These are phyloP conservation scores for Aporrectodea caliginosa DNA, from an alignment of 1,140 invertebrate genomes.

Conservation along the genomic window DNA sequence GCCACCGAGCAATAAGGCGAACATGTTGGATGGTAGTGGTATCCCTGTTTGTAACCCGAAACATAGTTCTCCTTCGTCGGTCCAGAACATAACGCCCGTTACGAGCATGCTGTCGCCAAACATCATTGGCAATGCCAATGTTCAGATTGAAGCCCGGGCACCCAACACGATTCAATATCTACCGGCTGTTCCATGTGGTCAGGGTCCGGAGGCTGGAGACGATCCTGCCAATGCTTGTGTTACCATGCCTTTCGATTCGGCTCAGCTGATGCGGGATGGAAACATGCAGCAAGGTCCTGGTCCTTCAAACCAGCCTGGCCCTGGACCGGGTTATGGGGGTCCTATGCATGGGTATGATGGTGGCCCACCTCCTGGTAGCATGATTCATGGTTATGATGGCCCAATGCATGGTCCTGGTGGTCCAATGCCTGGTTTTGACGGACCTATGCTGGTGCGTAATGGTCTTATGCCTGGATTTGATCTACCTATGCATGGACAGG, in stretches of 20 bases:
- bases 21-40: background rate
- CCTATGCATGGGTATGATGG: slow-evolving; percentile 32
- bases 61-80: background rate
- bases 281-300: slow-evolving; percentile 40
- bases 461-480: slow-evolving; percentile 30
- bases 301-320: slow-evolving; percentile 37
- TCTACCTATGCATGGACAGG: slow-evolving; percentile 16
- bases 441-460: background rate
- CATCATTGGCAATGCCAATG: slow-evolving; percentile 52
- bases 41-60: background rate
- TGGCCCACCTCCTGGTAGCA: slow-evolving; percentile 34
- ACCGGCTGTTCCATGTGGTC: slow-evolving; percentile 62
- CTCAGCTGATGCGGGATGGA: slow-evolving; percentile 18
- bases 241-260: slow-evolving; percentile 19
- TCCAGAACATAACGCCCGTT: background rate
- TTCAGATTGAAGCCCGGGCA: slow-evolving; percentile 83
- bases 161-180: slow-evolving; percentile 97
- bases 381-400: slow-evolving; percentile 39
- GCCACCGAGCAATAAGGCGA: background rate
- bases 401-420: slow-evolving; percentile 45
- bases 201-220: background rate
- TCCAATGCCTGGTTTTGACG: slow-evolving; percentile 36
- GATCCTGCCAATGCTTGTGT: background rate
- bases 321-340: slow-evolving; percentile 40
- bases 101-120: slow-evolving; percentile 26